Evolutionary conservation across 1,140 invertebrate genomes (phyloP).

Genomic region (Atta colombica): DNA sequence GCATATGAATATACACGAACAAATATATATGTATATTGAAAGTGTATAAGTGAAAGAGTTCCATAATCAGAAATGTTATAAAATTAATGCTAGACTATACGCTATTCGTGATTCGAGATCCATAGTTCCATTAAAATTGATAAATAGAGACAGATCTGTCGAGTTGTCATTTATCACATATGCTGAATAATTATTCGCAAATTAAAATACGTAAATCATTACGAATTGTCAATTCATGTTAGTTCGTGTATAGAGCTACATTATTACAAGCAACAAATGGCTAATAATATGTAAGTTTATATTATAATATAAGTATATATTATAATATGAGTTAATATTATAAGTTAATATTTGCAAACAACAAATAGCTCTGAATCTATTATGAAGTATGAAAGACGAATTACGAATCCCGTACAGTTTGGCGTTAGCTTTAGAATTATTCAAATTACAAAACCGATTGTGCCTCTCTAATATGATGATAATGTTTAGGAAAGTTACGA

Average conservation of each 20-base stretch:
- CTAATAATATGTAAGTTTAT: background rate
- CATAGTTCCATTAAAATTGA: background rate
- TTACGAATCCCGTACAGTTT: background rate
- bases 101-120: background rate
- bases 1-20: constrained; percentile 73
- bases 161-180: background rate
- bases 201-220: background rate
- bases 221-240: background rate
- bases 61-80: constrained; percentile 73
- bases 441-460: constrained; percentile 75
- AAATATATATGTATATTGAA: constrained; percentile 49
- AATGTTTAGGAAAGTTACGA: constrained; percentile 28
- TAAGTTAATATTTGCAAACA: background rate
- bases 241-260: background rate
- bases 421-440: constrained; percentile 55
- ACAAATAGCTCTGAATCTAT: background rate
- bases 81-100: background rate
- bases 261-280: background rate
- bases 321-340: too few relatives aligned
- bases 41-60: constrained; percentile 66
- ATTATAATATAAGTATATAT: too few relatives aligned
- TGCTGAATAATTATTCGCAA: background rate
- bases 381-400: background rate
- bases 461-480: constrained; percentile 76
- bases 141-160: background rate